Base-by-base conservation (phyloP, 2,797 vertebrate genomes). In the Anolis apletophallus region DNA sequence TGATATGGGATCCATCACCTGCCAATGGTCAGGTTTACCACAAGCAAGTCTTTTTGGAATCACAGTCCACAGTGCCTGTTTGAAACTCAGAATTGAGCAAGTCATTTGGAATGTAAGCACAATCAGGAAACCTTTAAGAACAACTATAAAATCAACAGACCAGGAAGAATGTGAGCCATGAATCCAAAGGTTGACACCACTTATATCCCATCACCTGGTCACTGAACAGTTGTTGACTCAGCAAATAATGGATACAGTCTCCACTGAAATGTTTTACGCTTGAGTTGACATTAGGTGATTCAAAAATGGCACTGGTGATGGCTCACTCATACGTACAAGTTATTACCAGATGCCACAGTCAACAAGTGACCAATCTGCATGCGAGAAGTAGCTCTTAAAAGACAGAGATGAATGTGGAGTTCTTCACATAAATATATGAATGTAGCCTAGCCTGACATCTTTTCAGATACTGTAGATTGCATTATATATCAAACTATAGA, bases 171-270 rank as follows among this genome's bases (percentile, higher is more conserved):
- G 69, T 21, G 13, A 34, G 26, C 34, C 75, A 78, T 78, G 75
- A 85, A 78, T 78, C 83, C 75, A 55, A 13, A 69, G 61, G 55
- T 69, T 57, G 75, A 40, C 50, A 40, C 19, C 50, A 77, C 21
- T 84, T 82, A 82, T 17, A 36, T 72, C 34, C 68, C 83, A 54
- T 84, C 73, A 69, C 50, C 32, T 78, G 74, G 40, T 78, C 54
- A 40, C 16, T 55, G 50, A 55, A 5, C 32, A 52, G 52, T 46
- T 55, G 83, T 78, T 78, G 64, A 69, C 34, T 85, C 75, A 40
- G 26, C 59, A 78, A 69, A 78, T 64, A 64, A 21, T 57, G 50
- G 23, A 64, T 52, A 50, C 50, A 34, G 50, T 71, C n/a, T 69
- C 21, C 52, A 19, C 19, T 5, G 32, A 17, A 71, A 83, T 40